These are phyloP conservation scores for Andricus curvator DNA, from an alignment of 2,888 invertebrate species.

Conservation along the genomic window DNA sequence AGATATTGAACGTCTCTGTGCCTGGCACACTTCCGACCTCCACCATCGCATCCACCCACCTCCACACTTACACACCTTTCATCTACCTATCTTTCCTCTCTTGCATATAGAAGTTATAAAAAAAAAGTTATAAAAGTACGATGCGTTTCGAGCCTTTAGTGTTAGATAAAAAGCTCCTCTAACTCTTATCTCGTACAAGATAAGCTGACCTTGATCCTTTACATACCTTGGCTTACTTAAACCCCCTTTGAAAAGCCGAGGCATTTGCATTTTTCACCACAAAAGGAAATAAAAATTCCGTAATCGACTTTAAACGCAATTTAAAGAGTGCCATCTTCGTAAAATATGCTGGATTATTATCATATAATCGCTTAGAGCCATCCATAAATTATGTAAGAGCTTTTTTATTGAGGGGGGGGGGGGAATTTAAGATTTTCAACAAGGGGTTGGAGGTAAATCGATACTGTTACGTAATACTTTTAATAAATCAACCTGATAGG, in stretches of 20 bases:
- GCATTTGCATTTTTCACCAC: slow-evolving; percentile 8
- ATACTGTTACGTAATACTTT: no score
- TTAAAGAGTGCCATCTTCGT: not conserved
- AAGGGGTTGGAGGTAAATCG: no score
- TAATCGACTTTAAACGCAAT: not conserved
- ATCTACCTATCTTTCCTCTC: slow-evolving; percentile 13
- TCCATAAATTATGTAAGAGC: no score
- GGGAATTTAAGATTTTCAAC: no score
- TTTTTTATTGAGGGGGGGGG: no score
- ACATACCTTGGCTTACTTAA: slow-evolving; percentile 7
- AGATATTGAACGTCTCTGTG: slow-evolving; percentile 50
- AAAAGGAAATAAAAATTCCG: not conserved
- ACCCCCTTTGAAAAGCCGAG: not conserved
- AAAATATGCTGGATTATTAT: not conserved
- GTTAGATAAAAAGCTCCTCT: slow-evolving; percentile 1
- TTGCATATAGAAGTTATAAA: slow-evolving; percentile 33
- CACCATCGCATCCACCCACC: not conserved
- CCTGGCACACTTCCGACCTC: slow-evolving; percentile 48
- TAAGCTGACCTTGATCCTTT: slow-evolving; percentile 37
- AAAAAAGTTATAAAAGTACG: slow-evolving; percentile 30
- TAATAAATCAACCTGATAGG: no score
- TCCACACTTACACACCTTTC: slow-evolving; percentile 6
- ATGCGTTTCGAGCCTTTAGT: slow-evolving; percentile 15
- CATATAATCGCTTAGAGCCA: not conserved
- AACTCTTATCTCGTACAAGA: slow-evolving; percentile 6